Evolutionary conservation across 2,888 invertebrate species (phyloP), one percentile per base, ranked within the genome.

Genomic region (Metallyticus violacea): DNA sequence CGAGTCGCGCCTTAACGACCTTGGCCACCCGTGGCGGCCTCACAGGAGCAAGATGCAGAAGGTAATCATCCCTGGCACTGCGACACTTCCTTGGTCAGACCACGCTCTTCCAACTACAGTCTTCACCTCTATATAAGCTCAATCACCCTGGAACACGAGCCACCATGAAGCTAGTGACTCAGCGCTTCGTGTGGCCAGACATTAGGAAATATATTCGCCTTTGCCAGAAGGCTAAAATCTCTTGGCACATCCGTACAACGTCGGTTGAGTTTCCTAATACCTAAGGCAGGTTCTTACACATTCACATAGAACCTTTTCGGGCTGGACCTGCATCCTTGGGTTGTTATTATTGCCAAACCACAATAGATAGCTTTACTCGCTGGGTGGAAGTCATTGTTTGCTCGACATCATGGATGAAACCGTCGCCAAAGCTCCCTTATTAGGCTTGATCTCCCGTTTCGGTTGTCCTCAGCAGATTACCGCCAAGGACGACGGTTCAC

Each of bases 401-500:
- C n/a, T n/a, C n/a, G n/a, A n/a, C n/a, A n/a, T n/a, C n/a, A n/a
- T n/a, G n/a, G n/a, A n/a, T n/a, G n/a, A n/a, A n/a, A n/a, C n/a
- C n/a, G n/a, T n/a, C n/a, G n/a, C n/a, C n/a, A n/a, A n/a, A n/a
- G n/a, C n/a, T n/a, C 77, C 22, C 25, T 77, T 77, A 22, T 5
- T 25, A 6, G 25, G 78, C 2, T 78, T 9, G 78, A 25, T 26
- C 7, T 9, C 78, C 15, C 78, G 78, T 7, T 78, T 78, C 25
- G 78, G 78, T n/a, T 78, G 78, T 26, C 78, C 78, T 22, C 78
- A 78, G 5, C 25, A 25, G 25, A n/a, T 78, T 91, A 0, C 22
- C 1, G 90, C 91, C 90, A 90, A 88, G 91, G 92, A 40, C 87
- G 89, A 28, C 91, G 91, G 86, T 91, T 92, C 84, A 90, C 91